phyloP scores from a whole-genome alignment of 30 jellyfish, hydroid and myxozoan genomes.

The Mastigias papua region DNA sequence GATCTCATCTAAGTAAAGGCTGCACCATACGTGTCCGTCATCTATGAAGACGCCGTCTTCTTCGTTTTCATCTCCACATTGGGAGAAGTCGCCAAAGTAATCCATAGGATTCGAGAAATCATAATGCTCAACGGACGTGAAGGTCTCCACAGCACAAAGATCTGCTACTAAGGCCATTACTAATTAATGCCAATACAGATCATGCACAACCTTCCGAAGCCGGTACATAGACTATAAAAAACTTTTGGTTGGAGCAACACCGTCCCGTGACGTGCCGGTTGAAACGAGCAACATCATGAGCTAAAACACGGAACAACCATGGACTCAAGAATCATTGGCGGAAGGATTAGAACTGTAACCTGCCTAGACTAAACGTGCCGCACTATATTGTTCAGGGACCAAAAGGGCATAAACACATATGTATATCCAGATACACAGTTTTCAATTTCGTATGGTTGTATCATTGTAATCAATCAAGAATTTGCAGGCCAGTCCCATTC shows the following conservation, averaged over 20 bases:
- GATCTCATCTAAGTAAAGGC: constrained; percentile 54
- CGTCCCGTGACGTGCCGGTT: not conserved
- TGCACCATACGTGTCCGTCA: constrained; percentile 47
- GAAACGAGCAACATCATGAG: not conserved
- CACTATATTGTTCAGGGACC: too few relatives aligned
- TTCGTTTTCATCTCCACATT: constrained; percentile 14
- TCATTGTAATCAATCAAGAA: too few relatives aligned
- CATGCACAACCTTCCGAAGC: constrained; percentile 9
- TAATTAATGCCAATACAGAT: constrained; percentile 29
- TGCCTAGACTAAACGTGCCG: too few relatives aligned
- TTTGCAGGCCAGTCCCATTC: too few relatives aligned
- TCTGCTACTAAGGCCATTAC: constrained; percentile 1
- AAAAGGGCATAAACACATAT: too few relatives aligned
- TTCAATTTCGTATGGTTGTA: too few relatives aligned
- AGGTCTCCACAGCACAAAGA: not conserved
- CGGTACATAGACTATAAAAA: not conserved
- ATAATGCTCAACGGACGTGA: constrained; percentile 20
- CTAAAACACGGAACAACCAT: constrained; percentile 5
- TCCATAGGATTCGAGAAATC: constrained; percentile 47
- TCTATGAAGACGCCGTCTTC: constrained; percentile 24
- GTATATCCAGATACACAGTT: too few relatives aligned
- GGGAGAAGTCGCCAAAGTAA: constrained; percentile 19
- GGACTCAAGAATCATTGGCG: too few relatives aligned
- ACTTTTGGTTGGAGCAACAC: not conserved
- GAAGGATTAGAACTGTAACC: too few relatives aligned